phyloP scores from a whole-genome alignment of 2,113 vertebrate genomes.

The Eulemur macaco region DNA sequence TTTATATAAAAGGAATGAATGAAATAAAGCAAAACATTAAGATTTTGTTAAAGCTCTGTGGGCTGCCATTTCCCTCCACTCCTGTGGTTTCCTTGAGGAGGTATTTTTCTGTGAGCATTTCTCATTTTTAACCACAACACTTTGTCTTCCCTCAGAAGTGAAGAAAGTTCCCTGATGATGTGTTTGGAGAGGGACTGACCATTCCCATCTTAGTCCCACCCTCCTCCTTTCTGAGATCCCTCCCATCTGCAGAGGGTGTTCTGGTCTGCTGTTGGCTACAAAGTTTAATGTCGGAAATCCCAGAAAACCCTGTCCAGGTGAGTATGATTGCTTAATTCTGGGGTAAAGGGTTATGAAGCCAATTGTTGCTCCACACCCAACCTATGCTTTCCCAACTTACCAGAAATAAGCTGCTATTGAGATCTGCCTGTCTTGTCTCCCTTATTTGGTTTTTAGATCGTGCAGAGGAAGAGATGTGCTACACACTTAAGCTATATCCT shows the following conservation, averaged over 20 bases:
- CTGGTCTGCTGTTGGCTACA: neutral
- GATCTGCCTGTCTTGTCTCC: neutral
- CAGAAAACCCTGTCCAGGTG: neutral
- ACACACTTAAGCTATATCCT: neutral
- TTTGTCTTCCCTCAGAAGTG: neutral
- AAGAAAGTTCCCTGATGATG: neutral
- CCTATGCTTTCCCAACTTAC: neutral
- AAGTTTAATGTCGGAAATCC: neutral
- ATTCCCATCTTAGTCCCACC: neutral
- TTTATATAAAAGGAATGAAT: neutral
- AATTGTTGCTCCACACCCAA: neutral
- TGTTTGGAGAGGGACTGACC: neutral
- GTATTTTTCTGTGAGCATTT: neutral
- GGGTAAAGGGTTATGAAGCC: neutral
- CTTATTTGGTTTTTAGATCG: constrained; percentile 3
- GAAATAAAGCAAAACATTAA: neutral
- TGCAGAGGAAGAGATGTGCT: neutral
- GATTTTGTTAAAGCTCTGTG: neutral
- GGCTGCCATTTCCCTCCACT: neutral
- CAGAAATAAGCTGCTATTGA: neutral
- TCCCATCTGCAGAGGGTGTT: neutral
- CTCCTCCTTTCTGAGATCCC: neutral
- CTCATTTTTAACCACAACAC: neutral
- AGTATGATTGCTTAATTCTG: neutral
- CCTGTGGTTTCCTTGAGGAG: neutral